Conservation (phyloP, 2,113 vertebrate species). For the Platysteira castanea region DNA sequence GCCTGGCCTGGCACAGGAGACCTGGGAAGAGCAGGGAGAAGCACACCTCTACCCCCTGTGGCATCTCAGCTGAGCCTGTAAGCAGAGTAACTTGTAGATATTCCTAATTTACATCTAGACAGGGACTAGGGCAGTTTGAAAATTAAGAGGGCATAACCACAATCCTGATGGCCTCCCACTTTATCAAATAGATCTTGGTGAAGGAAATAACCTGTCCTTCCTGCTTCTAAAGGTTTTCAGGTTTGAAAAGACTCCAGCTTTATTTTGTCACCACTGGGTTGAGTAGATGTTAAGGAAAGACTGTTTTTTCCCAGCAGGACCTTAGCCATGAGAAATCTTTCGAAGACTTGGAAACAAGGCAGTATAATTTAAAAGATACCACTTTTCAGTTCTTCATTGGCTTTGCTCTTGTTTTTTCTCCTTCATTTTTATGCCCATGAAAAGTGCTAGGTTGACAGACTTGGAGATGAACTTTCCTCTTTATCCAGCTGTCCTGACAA, state of each 20-base stretch:
- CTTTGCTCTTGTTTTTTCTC: slow-evolving; percentile 3
- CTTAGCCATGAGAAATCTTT: background rate
- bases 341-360: background rate
- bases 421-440: slow-evolving; percentile 10
- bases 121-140: background rate
- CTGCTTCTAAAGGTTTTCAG: background rate
- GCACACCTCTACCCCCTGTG: background rate
- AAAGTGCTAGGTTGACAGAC: slow-evolving; percentile 16
- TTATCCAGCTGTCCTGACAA: slow-evolving; percentile 40
- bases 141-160: background rate
- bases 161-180: background rate
- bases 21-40: background rate
- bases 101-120: background rate
- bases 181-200: background rate
- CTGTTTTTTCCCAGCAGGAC: background rate
- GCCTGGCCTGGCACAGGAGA: background rate
- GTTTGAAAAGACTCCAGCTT: background rate
- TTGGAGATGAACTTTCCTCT: slow-evolving; percentile 23
- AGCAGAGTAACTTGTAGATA: background rate
- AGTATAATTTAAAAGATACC: background rate
- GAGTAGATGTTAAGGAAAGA: background rate
- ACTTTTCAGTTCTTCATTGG: background rate
- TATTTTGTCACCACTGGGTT: background rate
- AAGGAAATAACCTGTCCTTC: background rate
- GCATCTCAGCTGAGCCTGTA: background rate